These are phyloP conservation scores for Ailurus styani DNA, from an alignment of 2,113 vertebrate species.

Conservation along the genomic window DNA sequence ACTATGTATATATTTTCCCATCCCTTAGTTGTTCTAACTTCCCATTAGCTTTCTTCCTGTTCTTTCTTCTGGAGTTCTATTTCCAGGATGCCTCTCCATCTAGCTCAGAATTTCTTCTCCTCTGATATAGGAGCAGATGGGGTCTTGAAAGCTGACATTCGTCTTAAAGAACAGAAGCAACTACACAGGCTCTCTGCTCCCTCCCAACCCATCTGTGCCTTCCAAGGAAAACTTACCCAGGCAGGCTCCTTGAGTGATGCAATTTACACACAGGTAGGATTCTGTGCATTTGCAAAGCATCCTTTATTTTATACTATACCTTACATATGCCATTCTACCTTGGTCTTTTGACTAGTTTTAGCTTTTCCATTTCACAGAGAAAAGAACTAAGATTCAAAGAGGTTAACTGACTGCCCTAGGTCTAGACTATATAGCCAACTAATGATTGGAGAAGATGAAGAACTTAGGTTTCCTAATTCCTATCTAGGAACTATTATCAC, in stretches of 20 bases:
- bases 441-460: not conserved
- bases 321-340: not conserved
- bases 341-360: not conserved
- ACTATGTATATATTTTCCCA: not conserved
- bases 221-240: not conserved
- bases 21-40: not conserved
- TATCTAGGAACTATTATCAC: not conserved
- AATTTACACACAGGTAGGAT: not conserved
- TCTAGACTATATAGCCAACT: not conserved
- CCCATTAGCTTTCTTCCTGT: not conserved
- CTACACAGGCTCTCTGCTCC: not conserved
- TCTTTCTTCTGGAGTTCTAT: not conserved
- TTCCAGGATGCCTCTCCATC: not conserved
- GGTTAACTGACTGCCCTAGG: not conserved
- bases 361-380: not conserved
- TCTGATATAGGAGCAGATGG: conserved; percentile 13
- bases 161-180: conserved; percentile 40
- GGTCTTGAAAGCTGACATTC: not conserved
- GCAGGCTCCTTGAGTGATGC: not conserved
- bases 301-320: not conserved
- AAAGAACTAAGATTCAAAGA: conserved; percentile 1
- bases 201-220: not conserved
- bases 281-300: not conserved
- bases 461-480: not conserved
- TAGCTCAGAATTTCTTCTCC: conserved; percentile 24